Base-by-base conservation (phyloP, 2,113 vertebrate genomes). In the Hydrolagus affinis region DNA sequence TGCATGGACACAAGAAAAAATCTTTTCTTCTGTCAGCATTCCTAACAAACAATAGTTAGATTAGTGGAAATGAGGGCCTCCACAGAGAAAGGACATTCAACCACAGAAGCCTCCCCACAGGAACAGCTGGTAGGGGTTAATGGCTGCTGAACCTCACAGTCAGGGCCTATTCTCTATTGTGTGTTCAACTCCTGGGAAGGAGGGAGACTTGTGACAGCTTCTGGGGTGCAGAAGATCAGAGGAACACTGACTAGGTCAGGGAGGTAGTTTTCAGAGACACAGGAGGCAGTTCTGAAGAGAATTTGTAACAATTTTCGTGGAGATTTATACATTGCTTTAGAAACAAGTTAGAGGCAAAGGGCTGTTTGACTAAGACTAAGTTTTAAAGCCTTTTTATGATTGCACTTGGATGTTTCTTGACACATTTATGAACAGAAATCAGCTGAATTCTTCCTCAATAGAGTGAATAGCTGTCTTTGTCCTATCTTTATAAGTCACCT, bases 11-110 rank as follows among this genome's bases (percentile, higher is more conserved):
- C 97, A 99, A 99, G 97, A 97, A 98, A 98, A 97, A 96, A 96
- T 97, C 96, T 98, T 98, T 98, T 98, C 97, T 98, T 95, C 97
- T 98, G 96, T 98, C 98, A 98, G 97, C 97, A 98, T 99, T 98
- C 97, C 97, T 96, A 91, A 90, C 94, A 95, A 97, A 99, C 97
- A 99, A 99, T 98, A 96, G 96, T 96, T 98, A 98, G 98, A 99
- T 99, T 99, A 99, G 97, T 96, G 96, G 96, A 97, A 94, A 97
- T 96, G 96, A 99, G 96, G 98, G 96, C 96, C 91, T 96, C 97
- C 95, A 94, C 95, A 95, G 96, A 96, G 96, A 95, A 94, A 96
- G 95, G 91, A 96, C 94, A 99, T 99, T 98, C 97, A 98, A 95
- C 93, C 95, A 96, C 96, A 97, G 96, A 98, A 96, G 96, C 95